phyloP scores from a whole-genome alignment of 2,113 vertebrate species.

The Paramisgurnus dabryanus region DNA sequence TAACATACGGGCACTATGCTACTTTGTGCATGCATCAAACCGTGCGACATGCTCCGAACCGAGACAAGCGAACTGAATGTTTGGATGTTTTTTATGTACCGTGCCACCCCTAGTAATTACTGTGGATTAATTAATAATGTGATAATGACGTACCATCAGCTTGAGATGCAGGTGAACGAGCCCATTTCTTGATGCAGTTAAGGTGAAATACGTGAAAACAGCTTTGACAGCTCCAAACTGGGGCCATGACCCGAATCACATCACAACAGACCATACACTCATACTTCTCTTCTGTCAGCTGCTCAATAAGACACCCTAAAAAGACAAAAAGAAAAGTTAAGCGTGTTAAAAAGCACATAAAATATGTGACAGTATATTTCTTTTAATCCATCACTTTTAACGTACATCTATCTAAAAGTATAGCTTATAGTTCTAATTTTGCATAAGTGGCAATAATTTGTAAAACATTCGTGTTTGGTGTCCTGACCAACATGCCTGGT shows the following conservation, averaged over 20 bases:
- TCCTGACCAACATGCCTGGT: too few species aligned
- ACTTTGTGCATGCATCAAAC: too few species aligned
- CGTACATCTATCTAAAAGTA: neutral
- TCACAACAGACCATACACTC: conserved; percentile 99
- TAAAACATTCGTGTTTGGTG: too few species aligned
- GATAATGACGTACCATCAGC: conserved; percentile 79
- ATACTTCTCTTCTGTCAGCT: conserved; percentile 94
- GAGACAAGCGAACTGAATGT: too few species aligned
- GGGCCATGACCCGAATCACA: conserved; percentile 83
- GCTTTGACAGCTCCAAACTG: conserved; percentile 95
- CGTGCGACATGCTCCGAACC: too few species aligned
- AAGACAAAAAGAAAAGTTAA: neutral
- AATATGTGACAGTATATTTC: neutral
- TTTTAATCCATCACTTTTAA: too few species aligned
- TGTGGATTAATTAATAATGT: too few species aligned
- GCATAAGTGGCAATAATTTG: neutral
- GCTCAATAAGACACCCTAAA: conserved; percentile 91
- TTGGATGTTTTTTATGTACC: too few species aligned
- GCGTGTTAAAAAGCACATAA: neutral
- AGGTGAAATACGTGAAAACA: conserved; percentile 97
- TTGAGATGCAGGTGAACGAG: conserved; percentile 92
- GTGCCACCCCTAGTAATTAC: too few species aligned
- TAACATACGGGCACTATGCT: too few species aligned
- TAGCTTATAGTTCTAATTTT: neutral
- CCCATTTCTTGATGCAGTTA: conserved; percentile 98